phyloP scores from a whole-genome alignment of 2,888 invertebrate species.

The Lepidocyrtoides sp. region DNA sequence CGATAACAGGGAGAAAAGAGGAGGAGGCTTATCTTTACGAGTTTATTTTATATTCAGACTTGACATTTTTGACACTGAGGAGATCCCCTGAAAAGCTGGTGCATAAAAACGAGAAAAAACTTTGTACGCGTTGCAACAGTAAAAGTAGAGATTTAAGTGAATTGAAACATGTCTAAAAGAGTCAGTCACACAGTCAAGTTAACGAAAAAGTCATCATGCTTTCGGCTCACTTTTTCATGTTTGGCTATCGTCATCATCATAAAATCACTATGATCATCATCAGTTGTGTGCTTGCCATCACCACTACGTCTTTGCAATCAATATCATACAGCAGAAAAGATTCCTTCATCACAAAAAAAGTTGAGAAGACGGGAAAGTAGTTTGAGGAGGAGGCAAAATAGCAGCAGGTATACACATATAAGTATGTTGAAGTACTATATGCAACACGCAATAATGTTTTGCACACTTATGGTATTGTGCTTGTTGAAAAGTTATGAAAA shows the following conservation, averaged over 20 bases:
- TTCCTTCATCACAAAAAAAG: not conserved
- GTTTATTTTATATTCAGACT: slow-evolving; percentile 78
- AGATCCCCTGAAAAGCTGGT: slow-evolving; percentile 57
- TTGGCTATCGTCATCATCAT: slow-evolving; percentile 51
- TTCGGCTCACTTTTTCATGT: slow-evolving; percentile 25
- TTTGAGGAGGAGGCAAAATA: no score
- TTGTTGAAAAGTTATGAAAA: slow-evolving; percentile 38
- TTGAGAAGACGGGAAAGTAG: no score
- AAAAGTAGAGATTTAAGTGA: slow-evolving; percentile 71
- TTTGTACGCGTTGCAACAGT: slow-evolving; percentile 18
- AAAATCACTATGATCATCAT: slow-evolving; percentile 24
- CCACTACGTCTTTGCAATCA: not conserved
- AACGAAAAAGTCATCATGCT: slow-evolving; percentile 46
- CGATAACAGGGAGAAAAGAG: slow-evolving; percentile 3
- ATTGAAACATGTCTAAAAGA: slow-evolving; percentile 68
- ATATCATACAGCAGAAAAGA: not conserved
- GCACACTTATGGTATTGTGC: not conserved
- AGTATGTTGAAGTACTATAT: not conserved
- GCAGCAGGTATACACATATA: no score
- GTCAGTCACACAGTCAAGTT: slow-evolving; percentile 54
- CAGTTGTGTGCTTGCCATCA: not conserved
- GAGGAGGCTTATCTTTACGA: slow-evolving; percentile 76
- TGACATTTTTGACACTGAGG: slow-evolving; percentile 77
- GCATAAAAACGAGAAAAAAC: slow-evolving; percentile 41
- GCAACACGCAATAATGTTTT: not conserved